phyloP scores from a whole-genome alignment of 2,113 vertebrate genomes.

The Xenus cinereus region DNA sequence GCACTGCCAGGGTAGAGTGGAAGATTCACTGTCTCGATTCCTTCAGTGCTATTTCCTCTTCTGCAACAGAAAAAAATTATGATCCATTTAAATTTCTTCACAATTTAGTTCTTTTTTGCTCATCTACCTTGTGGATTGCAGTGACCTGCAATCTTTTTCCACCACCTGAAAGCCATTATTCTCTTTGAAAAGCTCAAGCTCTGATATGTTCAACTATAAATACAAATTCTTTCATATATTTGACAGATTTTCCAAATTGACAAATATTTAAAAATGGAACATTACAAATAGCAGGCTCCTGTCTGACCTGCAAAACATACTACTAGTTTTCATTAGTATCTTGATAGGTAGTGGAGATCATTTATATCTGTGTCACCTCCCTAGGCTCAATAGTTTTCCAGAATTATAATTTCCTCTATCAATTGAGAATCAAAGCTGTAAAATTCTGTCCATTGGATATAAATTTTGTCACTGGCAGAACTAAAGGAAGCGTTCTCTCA shows the following conservation, averaged over 20 bases:
- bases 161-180: neutral
- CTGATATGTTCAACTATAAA: neutral
- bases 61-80: neutral
- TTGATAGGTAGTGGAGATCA: neutral
- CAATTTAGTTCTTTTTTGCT: neutral
- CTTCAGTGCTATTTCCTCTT: neutral
- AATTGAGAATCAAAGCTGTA: neutral
- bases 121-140: neutral
- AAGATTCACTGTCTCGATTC: neutral
- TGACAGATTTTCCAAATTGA: neutral
- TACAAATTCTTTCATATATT: neutral
- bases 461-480: neutral
- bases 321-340: neutral
- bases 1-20: neutral
- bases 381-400: neutral
- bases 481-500: neutral
- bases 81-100: neutral
- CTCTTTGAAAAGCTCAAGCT: neutral
- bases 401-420: neutral
- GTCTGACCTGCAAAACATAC: neutral
- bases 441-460: rapidly evolving
- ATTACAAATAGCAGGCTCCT: neutral
- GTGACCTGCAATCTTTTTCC: neutral
- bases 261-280: neutral
- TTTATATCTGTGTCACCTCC: neutral